Conservation (phyloP, 2,888 invertebrate genomes). For the Drosophila paracracens region DNA sequence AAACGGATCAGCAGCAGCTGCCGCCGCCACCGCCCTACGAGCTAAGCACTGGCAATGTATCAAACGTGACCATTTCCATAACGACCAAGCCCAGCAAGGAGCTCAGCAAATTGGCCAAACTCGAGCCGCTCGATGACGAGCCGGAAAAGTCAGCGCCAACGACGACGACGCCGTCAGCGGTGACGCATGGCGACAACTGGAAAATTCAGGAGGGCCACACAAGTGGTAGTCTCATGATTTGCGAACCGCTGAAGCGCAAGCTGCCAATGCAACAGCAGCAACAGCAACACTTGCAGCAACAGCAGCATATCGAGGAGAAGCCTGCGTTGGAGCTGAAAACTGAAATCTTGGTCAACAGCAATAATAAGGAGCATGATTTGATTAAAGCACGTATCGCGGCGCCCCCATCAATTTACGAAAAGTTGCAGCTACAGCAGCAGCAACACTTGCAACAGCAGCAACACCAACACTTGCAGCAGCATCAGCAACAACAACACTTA, state of each 20-base stretch:
- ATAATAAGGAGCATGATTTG: constrained; percentile 44
- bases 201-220: constrained; percentile 42
- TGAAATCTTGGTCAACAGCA: constrained; percentile 44
- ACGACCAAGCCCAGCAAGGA: constrained; percentile 68
- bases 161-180: constrained; percentile 27
- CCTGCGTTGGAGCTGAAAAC: constrained; percentile 36
- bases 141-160: constrained; percentile 43
- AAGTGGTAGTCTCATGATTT: constrained; percentile 8
- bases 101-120: constrained; percentile 30
- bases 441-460: constrained; percentile 33
- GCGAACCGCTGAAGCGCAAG: constrained; percentile 61
- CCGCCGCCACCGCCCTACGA: constrained; percentile 60
- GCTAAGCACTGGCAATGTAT: constrained; percentile 49
- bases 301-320: constrained; percentile 44
- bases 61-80: constrained; percentile 74
- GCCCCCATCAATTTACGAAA: background rate
- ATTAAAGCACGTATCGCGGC: constrained; percentile 29
- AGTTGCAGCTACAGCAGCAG: constrained; percentile 44
- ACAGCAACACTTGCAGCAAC: constrained; percentile 31
- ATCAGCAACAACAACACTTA: constrained; percentile 18
- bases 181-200: constrained; percentile 56
- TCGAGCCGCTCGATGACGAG: constrained; percentile 42
- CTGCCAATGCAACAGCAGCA: constrained; percentile 47
- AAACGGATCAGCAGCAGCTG: constrained; percentile 35
- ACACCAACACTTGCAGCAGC: constrained; percentile 36